Conservation (phyloP, 1,140 invertebrate genomes). For the Maconellicoccus hirsutus region DNA sequence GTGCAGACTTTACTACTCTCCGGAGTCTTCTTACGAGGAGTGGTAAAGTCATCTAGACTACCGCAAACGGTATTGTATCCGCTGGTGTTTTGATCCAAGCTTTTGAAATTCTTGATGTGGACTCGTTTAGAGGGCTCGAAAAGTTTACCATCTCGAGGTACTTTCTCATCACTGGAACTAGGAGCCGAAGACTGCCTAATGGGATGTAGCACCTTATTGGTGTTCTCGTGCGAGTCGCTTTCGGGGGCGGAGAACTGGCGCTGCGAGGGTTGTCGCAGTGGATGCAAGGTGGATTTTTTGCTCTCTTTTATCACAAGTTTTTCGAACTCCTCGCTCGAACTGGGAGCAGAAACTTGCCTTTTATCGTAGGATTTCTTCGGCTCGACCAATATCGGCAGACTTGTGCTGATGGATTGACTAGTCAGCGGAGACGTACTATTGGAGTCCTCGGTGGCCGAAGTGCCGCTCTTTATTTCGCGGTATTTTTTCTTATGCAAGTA, state of each 20-base stretch:
- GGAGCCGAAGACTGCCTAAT: neutral
- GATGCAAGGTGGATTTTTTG: neutral
- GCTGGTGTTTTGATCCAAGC: conserved; percentile 13
- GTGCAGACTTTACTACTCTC: neutral
- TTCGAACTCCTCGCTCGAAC: conserved; percentile 7
- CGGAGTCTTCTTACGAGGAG: neutral
- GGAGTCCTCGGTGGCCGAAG: neutral
- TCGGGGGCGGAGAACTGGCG: neutral
- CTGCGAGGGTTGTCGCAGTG: too few relatives aligned
- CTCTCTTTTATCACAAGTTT: neutral
- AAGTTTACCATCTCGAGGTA: neutral
- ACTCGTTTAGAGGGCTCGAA: neutral
- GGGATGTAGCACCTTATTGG: neutral
- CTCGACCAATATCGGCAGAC: neutral
- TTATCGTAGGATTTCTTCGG: neutral
- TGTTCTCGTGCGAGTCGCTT: neutral
- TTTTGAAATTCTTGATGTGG: neutral
- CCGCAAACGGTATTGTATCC: conserved; percentile 7
- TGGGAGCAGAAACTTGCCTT: neutral
- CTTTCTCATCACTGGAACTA: neutral
- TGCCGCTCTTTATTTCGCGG: neutral
- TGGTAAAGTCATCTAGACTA: neutral
- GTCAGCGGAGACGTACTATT: neutral
- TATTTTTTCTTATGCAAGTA: neutral
- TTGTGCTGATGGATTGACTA: neutral